Base-by-base conservation (phyloP, 2,113 vertebrate genomes). In the Clarias magur region DNA sequence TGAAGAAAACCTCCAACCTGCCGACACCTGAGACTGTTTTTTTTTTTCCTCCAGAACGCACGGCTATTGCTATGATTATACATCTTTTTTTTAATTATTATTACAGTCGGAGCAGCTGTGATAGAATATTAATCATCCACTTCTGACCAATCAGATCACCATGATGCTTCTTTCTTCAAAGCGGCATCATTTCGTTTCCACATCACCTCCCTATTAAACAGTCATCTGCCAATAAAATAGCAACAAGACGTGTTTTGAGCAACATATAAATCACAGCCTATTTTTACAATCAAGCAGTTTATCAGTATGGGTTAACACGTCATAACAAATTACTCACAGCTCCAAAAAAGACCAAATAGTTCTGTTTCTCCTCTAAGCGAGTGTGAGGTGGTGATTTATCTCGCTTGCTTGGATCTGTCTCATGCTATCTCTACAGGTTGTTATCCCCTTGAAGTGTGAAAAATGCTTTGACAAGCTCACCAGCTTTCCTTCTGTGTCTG, bases 391-490 rank as follows among this genome's bases (percentile, higher is more conserved):
- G 48, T 83, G n/a, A 76, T 88, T 79, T 86, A 79, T 88, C 62
- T 85, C 56, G 11, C 82, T 68, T 75, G 73, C 48, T 67, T 87
- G 57, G 65, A 27, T 89, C 56, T 73, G 19, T 82, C 53, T 84
- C 34, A 75, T 25, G 72, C 60, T 59, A 48, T 65, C 73, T 57
- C 8, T 84, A 73, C 62, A 57, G 82, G 76, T 70, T 72, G 30
- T 62, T 85, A n/a, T 60, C 48, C 23, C 48, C 16, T 59, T 48
- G 34, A 59, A 79, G 60, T 82, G 85, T 67, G 48, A 79, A 75
- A 89, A 86, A 86, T 16, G 53, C 56, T 53, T 85, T 91, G 63
- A 75, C 15, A 60, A 73, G 63, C 82, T 30, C 34, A 34, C 63
- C 16, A 30, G 3, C 0, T 73, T 65, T 34, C 63, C 57, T 48